A percentile compares a stretch with the other conserved stretches of the same genome.
These are phyloP conservation scores for Episyrphus balteatus DNA, from an alignment of 1,140 invertebrate genomes.

Conservation along the genomic window DNA sequence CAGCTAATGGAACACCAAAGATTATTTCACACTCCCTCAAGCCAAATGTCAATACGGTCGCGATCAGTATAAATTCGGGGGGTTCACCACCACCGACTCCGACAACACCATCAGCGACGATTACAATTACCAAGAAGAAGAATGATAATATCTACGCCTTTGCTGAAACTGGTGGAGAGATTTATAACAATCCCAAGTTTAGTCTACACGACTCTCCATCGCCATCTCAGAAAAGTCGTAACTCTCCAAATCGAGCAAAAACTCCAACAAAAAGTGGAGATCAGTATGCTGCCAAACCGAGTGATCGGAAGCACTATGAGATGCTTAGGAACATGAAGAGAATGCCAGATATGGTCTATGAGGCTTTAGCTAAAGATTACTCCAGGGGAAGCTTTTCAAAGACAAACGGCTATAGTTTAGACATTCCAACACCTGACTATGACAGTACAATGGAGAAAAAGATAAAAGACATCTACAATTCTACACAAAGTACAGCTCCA, in stretches of 20 bases:
- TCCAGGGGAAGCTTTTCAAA: conserved; percentile 6
- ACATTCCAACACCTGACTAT: conserved; percentile 34
- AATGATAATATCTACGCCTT: conserved; percentile 27
- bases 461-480: conserved; percentile 34
- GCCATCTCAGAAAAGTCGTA: conserved; percentile 18
- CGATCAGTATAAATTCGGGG: background rate
- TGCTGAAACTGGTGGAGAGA: conserved; percentile 30
- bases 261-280: conserved; percentile 22
- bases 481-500: conserved; percentile 31
- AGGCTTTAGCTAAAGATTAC: conserved; percentile 43
- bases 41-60: background rate
- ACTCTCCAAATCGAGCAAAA: conserved; percentile 18
- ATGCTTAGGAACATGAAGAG: conserved; percentile 38
- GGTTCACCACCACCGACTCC: conserved; percentile 9
- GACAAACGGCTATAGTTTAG: conserved; percentile 6
- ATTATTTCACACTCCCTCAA: conserved; percentile 12
- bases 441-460: conserved; percentile 35
- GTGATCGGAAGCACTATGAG: conserved; percentile 31
- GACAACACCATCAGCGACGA: conserved; percentile 17
- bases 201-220: conserved; percentile 26
- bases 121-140: background rate
- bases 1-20: background rate
- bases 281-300: conserved; percentile 26
- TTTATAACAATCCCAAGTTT: conserved; percentile 37
- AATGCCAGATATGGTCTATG: conserved; percentile 49